phyloP scores from a whole-genome alignment of 2,888 invertebrate genomes.

The Petrolisthes manimaculis region DNA sequence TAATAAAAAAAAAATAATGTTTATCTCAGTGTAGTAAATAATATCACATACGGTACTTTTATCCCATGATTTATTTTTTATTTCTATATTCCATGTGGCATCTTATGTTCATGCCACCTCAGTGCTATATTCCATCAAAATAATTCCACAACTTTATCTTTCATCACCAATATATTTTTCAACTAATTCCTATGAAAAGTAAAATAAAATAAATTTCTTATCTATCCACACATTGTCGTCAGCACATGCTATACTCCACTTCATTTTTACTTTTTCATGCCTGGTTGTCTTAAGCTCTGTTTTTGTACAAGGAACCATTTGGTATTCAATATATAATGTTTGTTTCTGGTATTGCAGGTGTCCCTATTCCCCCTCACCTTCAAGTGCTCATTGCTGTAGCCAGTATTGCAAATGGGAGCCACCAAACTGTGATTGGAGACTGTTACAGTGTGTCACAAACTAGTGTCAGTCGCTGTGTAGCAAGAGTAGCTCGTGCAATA shows the following conservation, averaged over 20 bases:
- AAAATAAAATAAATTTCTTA: too few species aligned
- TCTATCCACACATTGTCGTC: too few species aligned
- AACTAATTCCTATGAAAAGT: too few species aligned
- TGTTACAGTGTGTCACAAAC: too few species aligned
- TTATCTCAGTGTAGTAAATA: not conserved
- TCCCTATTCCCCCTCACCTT: not conserved
- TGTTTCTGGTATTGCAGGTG: not conserved
- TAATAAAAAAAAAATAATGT: not conserved
- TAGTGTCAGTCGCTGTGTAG: not conserved
- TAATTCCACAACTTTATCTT: not conserved
- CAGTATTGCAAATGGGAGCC: not conserved
- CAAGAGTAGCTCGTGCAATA: too few species aligned
- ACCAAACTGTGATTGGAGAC: not conserved
- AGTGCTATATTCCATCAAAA: too few species aligned
- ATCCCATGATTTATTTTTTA: too few species aligned
- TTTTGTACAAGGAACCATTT: not conserved
- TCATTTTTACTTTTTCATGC: not conserved
- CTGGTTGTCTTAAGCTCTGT: not conserved
- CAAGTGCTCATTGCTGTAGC: too few species aligned
- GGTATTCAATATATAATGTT: not conserved
- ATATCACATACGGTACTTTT: not conserved
- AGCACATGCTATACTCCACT: not conserved
- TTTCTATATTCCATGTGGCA: too few species aligned
- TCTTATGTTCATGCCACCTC: too few species aligned
- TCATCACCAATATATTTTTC: too few species aligned